Conservation (phyloP, 2,113 vertebrate species). For the Halichoerus grypus region DNA sequence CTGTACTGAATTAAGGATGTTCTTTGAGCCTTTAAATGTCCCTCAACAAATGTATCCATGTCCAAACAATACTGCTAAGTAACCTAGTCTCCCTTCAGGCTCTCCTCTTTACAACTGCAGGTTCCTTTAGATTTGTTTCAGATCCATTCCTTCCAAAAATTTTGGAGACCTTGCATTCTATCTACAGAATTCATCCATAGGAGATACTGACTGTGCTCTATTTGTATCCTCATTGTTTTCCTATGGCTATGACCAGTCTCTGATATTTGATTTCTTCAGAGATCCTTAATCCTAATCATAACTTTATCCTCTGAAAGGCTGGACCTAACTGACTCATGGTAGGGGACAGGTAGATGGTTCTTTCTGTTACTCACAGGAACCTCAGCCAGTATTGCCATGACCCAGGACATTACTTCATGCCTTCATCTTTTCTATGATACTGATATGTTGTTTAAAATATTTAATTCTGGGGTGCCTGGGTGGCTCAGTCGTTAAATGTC, state of each 20-base stretch:
- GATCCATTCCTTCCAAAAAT: not conserved
- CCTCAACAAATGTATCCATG: not conserved
- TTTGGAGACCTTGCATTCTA: not conserved
- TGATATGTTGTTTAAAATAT: not conserved
- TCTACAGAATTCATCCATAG: not conserved
- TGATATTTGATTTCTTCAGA: not conserved
- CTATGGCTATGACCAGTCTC: not conserved
- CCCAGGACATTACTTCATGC: not conserved
- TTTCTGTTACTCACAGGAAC: not conserved
- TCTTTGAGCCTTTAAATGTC: not conserved
- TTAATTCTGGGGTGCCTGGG: too few species aligned
- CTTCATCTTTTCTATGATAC: not conserved
- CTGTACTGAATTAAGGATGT: not conserved
- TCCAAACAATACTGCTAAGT: not conserved
- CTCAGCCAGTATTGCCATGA: not conserved
- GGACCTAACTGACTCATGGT: not conserved
- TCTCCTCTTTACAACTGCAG: not conserved
- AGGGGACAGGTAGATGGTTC: not conserved
- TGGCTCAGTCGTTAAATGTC: too few species aligned
- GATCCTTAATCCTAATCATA: not conserved
- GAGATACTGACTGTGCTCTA: not conserved
- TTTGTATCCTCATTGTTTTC: not conserved
- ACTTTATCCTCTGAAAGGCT: not conserved
- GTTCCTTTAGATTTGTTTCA: not conserved
- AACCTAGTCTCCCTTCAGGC: not conserved